A percentile compares a stretch with the other conserved stretches of the same genome.
Evolutionary conservation across 2,888 invertebrate genomes (phyloP).

Genomic region (Scaptomyza tumidula): DNA sequence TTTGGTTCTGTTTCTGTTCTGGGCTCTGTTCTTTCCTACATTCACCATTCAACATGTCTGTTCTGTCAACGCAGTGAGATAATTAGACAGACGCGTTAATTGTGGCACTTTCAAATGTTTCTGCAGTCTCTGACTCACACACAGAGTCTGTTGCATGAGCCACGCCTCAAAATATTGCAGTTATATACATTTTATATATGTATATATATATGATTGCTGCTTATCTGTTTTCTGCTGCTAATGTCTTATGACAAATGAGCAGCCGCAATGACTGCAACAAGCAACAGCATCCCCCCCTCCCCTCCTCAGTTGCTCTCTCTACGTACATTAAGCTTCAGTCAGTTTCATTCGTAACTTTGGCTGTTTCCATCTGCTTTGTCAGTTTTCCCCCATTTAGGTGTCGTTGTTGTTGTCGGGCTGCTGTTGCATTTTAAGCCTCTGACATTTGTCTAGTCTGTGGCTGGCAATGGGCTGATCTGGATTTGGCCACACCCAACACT

Average conservation of each 20-base stretch:
- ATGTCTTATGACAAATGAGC: conserved; percentile 72
- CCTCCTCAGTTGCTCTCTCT: conserved; percentile 1
- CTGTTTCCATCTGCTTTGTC: conserved; percentile 39
- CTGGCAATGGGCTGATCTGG: conserved; percentile 46
- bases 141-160: conserved; percentile 11
- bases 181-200: conserved; percentile 6
- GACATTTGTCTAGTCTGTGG: conserved; percentile 58
- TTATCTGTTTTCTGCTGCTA: conserved; percentile 52
- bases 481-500: conserved; percentile 52
- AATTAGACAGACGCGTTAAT: conserved; percentile 72
- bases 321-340: neutral
- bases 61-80: conserved; percentile 59
- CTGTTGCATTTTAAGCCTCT: conserved; percentile 56
- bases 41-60: neutral
- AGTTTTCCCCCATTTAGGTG: conserved; percentile 44
- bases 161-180: conserved; percentile 12
- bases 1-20: neutral
- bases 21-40: conserved; percentile 2
- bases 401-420: conserved; percentile 33
- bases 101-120: conserved; percentile 64
- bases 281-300: neutral
- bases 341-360: conserved; percentile 5
- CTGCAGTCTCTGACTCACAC: conserved; percentile 39
- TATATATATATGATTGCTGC: conserved; percentile 39
- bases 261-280: conserved; percentile 49